Conservation (phyloP, 2,888 invertebrate species). For the Melinopterus prodromus region DNA sequence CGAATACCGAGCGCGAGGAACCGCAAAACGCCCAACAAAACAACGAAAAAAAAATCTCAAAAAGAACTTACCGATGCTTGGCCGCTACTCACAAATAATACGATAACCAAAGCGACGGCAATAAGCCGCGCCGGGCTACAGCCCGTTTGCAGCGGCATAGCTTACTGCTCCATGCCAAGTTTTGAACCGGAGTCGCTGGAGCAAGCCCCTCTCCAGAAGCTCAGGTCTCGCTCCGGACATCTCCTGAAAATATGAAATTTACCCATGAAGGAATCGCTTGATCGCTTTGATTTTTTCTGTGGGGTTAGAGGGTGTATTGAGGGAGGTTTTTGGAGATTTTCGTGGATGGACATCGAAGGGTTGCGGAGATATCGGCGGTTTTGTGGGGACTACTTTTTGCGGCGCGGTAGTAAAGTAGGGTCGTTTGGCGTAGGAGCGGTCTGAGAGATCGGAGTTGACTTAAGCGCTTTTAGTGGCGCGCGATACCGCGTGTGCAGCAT, state of each 20-base stretch:
- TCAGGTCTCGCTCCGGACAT: conserved; percentile 33
- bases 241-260: not conserved
- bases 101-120: conserved; percentile 47
- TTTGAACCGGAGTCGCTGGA: conserved; percentile 34
- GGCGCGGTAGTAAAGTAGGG: conserved; percentile 49
- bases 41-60: conserved; percentile 32
- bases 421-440: conserved; percentile 48
- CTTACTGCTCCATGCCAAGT: conserved; percentile 58
- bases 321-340: conserved; percentile 39
- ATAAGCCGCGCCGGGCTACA: conserved; percentile 56
- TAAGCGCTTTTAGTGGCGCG: conserved; percentile 60
- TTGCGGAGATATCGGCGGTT: conserved; percentile 44
- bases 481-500: conserved; percentile 58
- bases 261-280: not conserved
- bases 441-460: conserved; percentile 54
- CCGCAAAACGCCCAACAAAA: conserved; percentile 6
- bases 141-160: conserved; percentile 60
- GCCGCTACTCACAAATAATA: conserved; percentile 44
- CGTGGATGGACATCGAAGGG: conserved; percentile 30
- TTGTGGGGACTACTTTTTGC: conserved; percentile 49
- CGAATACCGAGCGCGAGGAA: not conserved
- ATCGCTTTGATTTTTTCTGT: not conserved
- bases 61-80: conserved; percentile 44
- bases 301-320: conserved; percentile 7
- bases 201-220: conserved; percentile 42